Conservation (phyloP, 2,113 vertebrate genomes). For the Macaca fascicularis region T2T-MFA8v1.1 NC_088377.1:154837001-154837500, state of each 20-base stretch:
- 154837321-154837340: conserved; percentile 37
- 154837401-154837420: conserved; percentile 27
- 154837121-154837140: not conserved
- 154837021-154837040: not conserved
- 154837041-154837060: not conserved
- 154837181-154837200: not conserved
- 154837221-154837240: not conserved
- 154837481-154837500: not conserved
- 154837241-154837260: not conserved
- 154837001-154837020: conserved; percentile 25
- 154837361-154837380: conserved; percentile 30
- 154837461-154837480: conserved; percentile 15
- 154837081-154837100: not conserved
- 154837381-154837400: conserved; percentile 28
- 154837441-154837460: conserved; percentile 37
- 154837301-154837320: not conserved
- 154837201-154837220: not conserved
- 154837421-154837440: conserved; percentile 36
- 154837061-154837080: not conserved
- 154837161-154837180: not conserved
- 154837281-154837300: not conserved
- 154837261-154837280: not conserved
- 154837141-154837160: not conserved
- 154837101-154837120: not conserved
- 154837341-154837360: conserved; percentile 50